phyloP scores from a whole-genome alignment of 1,140 invertebrate genomes.

The Sycobia sp. region DNA sequence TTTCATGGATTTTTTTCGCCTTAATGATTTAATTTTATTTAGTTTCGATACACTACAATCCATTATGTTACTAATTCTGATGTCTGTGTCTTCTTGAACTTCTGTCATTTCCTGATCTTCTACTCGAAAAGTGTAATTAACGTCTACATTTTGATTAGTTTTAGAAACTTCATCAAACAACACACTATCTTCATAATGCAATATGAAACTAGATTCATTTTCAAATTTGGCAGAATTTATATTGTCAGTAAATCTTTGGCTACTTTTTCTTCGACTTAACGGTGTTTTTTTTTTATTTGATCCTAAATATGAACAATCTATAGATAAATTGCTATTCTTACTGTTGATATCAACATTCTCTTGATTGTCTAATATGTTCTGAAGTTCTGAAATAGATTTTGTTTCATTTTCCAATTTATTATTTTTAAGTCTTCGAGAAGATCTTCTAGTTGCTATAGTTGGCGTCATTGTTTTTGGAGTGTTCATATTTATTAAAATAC shows the following conservation, averaged over 20 bases:
- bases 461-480: too few species aligned
- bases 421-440: too few species aligned
- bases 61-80: not conserved
- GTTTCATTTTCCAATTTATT: not conserved
- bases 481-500: too few species aligned
- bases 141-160: too few species aligned
- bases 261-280: too few species aligned
- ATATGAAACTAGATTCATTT: not conserved
- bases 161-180: too few species aligned
- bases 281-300: not conserved
- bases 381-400: not conserved
- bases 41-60: not conserved
- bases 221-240: not conserved
- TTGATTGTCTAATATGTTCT: constrained; percentile 1
- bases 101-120: not conserved
- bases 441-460: too few species aligned
- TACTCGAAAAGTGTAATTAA: too few species aligned
- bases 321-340: not conserved
- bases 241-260: not conserved
- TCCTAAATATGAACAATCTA: not conserved
- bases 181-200: not conserved
- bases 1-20: not conserved
- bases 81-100: not conserved
- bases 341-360: not conserved
- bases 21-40: not conserved